Base-by-base conservation (phyloP, 2,888 invertebrate species). In the Chirona hameri region DNA sequence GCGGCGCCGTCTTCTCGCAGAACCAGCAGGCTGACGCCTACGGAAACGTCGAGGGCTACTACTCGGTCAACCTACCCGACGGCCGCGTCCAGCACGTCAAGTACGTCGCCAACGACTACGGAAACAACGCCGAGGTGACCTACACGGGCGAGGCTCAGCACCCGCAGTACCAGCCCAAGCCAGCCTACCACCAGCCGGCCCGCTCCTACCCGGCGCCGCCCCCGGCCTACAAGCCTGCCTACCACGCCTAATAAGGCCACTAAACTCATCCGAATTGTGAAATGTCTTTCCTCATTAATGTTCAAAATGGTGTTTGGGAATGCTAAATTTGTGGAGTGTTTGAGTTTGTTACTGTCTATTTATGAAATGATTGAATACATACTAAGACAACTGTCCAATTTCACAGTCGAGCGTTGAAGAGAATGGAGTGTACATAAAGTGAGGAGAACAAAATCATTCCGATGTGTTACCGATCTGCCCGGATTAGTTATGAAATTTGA, bases 101-200 rank as follows among this genome's bases (percentile, higher is more conserved):
- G 27, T 84, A 84, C 82, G 81, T 82, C 57, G 84, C 83, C 84
- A 82, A 84, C 65, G 84, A 46, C 82, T 84, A 80, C 84, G 84
- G 84, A 57, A 80, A 84, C 65, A 81, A 81, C 81, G 84, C 84
- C 31, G 82, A 83, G 48, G 84, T 84, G 24, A 83, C 65, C 55
- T 84, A 84, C 83, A 84, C 84, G 60, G 84, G 84, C 15, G 84
- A 84, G 60, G 84, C 84, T 29, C 81, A 82, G 82, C 83, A 83
- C 79, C 82, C 84, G 2, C 82, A 79, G 9, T 52, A 84, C 81
- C 79, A 82, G 10, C 84, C 84, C 4, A 81, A 80, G 52, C 52
- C 55, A 81, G 82, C 24, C 27, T 52, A 39, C 14, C 82, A 83
- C 57, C 65, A 81, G 29, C 81, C 82, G 27, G 82, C 76, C 1